Evolutionary conservation across 2,797 vertebrate species (phyloP), one percentile per base, ranked within the genome.

Genomic region (Fistularia tabacaria): DNA sequence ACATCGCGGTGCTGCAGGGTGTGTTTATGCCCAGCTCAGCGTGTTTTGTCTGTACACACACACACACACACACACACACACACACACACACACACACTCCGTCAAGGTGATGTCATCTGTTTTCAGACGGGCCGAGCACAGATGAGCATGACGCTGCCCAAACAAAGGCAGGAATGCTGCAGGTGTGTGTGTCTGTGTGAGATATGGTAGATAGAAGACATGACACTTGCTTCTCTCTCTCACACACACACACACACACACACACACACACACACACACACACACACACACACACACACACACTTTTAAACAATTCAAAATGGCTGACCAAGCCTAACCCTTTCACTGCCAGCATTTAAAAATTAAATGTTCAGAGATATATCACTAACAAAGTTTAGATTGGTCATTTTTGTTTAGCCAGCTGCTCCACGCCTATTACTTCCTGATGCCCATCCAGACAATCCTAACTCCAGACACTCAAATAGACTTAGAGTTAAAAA

Each of bases 121-220:
- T 78, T 75, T 66, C 71, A 55, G 66, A 61, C 46, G 3, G 64
- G 42, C 25, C 25, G 37, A 14, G 55, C 46, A 55, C 63, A 75
- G 65, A 66, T 3, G 8, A 70, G 64, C 9, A 46, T 55, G 72
- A 64, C 54, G 0, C 14, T 7, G 59, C 61, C 25, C 44, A 57
- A 64, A 79, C 76, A 58, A 77, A 82, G 69, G n/a, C 42, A 60
- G 73, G 69, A 80, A 78, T 67, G 66, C 71, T 69, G 74, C 80
- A 83, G 77, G 77, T 82, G 82, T 79, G 53, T 69, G 59, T 66
- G 63, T 79, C 51, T 69, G 59, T 66, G 63, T 43, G 69, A 76
- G 74, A 58, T 69, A 47, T 61, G 53, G 45, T 47, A 2, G 38
- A 65, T 51, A 39, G 49, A 39, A 64, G 3, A 63, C 62, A 59